Base-by-base conservation (phyloP, 2,888 invertebrate genomes). In the Tipula confusa region DNA sequence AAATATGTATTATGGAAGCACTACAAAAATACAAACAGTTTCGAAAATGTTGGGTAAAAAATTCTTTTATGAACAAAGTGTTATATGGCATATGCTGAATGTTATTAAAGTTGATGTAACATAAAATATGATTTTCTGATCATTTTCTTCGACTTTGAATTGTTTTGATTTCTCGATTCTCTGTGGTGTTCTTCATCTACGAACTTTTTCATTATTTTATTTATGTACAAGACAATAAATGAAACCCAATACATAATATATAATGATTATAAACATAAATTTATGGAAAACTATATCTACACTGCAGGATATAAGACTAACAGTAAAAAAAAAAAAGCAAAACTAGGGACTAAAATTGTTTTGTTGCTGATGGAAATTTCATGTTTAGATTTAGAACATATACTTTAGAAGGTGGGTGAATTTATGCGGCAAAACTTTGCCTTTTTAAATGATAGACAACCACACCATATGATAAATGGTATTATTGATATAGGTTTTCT, bases 71-170 rank as follows among this genome's bases (percentile, higher is more conserved):
- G 24, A 24, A 18, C 7, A 9, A 64, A 64, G 64, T 64, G 24
- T 64, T 64, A 64, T 24, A 24, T 64, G 24, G n/a, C n/a, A 3
- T 33, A 24, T 64, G 24, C 64, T 64, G 24, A 64, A 64, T 64
- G 9, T 64, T 64, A 64, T 64, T 64, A 64, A 24, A 64, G 64
- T 64, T 64, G 15, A 64, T 64, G 18, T 64, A 11, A 24, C 24
- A 64, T 24, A 64, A 64, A 64, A 64, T 64, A 64, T 64, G 64
- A 64, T 64, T 64, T 64, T 64, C 64, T 64, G 64, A 64, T 64
- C 18, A 24, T 64, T 18, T 64, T 64, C 64, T 24, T 64, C 64
- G n/a, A n/a, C n/a, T 64, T 64, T 9, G 9, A 24, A 24, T 64
- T 64, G 7, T 64, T 9, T 11, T 24, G 24, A 9, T 13, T 64